Base-by-base conservation (phyloP, 2,888 invertebrate species). In the Hypolimnas misippus region DNA sequence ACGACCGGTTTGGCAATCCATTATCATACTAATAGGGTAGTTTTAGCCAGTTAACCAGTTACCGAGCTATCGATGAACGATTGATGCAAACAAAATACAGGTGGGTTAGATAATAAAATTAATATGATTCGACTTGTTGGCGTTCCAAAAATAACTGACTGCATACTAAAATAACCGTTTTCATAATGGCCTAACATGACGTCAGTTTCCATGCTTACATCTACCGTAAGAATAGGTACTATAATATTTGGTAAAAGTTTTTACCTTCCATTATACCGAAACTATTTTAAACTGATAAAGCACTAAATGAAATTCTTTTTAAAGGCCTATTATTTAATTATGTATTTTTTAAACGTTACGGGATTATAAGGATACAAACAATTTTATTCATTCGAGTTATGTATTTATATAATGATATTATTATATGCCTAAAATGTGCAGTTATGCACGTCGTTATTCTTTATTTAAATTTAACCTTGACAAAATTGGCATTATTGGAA, bases 11-110 rank as follows among this genome's bases (percentile, higher is more conserved):
- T 72, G 72, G 68, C 76, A 79, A 79, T 76, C 74, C 74, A 87
- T 88, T 87, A 87, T 74, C 86, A 87, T 88, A 83, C 78, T 83
- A 87, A 89, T 88, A 73, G 84, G 80, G 80, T 80, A 74, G 77
- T 81, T 84, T 81, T 79, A 78, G 71, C 73, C 63, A 75, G 71
- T 73, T 69, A 79, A 82, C 81, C 79, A 75, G 79, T 79, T 78
- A 64, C 69, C 65, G 72, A 75, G 60, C 55, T 62, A 62, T 64
- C 61, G 67, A 62, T 66, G 64, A 62, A 61, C 61, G 46, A 63
- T 58, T 65, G 54, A 61, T 62, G 57, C 62, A 64, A 66, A 69
- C 67, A 66, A 73, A 69, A 67, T 63, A 61, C 71, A 67, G 62
- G 65, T 64, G 65, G 66, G 58, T 57, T 61, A 38, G 57, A 54